Conservation (phyloP, 2,888 invertebrate species). For the Leucophora obtusa region DNA sequence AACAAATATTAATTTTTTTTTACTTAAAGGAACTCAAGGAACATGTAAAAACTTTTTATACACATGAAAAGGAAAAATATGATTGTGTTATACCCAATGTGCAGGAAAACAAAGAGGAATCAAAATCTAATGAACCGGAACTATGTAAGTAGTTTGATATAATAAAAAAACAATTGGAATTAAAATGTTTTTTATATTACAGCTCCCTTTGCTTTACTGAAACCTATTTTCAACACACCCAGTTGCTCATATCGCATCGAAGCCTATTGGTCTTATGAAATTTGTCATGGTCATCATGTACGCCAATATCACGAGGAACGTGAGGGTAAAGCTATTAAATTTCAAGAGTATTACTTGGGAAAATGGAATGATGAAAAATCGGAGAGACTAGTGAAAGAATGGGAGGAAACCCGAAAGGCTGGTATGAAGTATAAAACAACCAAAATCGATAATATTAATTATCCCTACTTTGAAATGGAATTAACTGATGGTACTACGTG, state of each 20-base stretch:
- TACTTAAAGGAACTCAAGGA: constrained; percentile 68
- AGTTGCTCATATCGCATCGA: constrained; percentile 92
- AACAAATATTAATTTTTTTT: constrained; percentile 25
- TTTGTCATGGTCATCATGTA: constrained; percentile 94
- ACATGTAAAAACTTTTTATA: constrained; percentile 76
- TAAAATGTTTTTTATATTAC: too few species aligned
- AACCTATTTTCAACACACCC: constrained; percentile 87
- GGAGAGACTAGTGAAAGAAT: constrained; percentile 80
- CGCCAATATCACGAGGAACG: constrained; percentile 97
- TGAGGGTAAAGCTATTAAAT: constrained; percentile 89
- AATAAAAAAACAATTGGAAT: too few species aligned
- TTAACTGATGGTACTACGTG: constrained; percentile 95
- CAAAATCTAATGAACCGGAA: constrained; percentile 70
- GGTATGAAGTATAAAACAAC: constrained; percentile 82
- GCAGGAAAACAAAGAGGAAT: constrained; percentile 76
- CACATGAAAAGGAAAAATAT: constrained; percentile 89
- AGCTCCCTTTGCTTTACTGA: constrained; percentile 87
- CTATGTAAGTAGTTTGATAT: constrained; percentile 69
- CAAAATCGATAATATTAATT: constrained; percentile 91
- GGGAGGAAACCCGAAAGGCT: constrained; percentile 79
- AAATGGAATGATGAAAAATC: constrained; percentile 85
- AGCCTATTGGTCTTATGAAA: constrained; percentile 97
- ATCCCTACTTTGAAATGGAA: constrained; percentile 92
- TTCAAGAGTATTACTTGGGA: constrained; percentile 92
- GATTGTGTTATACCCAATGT: constrained; percentile 88